A percentile compares a stretch with the other conserved stretches of the same genome.
These are phyloP conservation scores for Delichon dasypus DNA, from an alignment of 2,797 vertebrate species.

Conservation along the genomic window DNA sequence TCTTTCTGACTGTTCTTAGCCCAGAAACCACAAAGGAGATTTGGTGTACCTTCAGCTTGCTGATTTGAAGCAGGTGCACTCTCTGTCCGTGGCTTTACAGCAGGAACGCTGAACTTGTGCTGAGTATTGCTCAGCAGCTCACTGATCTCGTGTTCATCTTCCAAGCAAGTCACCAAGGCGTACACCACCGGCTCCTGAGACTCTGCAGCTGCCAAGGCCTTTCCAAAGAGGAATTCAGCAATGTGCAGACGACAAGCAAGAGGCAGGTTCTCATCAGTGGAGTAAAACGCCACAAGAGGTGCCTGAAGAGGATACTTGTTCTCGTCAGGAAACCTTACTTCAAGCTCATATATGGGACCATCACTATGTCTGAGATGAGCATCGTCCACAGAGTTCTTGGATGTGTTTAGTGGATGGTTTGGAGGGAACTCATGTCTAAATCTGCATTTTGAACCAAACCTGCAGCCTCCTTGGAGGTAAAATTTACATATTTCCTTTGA, in stretches of 20 bases:
- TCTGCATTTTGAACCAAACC: conserved; percentile 88
- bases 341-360: conserved; percentile 86
- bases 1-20: not conserved
- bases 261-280: conserved; percentile 84
- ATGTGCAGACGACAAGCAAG: conserved; percentile 86
- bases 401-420: conserved; percentile 56
- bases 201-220: conserved; percentile 84
- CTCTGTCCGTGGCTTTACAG: conserved; percentile 65
- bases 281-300: conserved; percentile 91
- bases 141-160: conserved; percentile 84
- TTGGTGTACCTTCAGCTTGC: conserved; percentile 69
- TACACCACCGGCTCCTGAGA: conserved; percentile 87
- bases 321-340: conserved; percentile 88
- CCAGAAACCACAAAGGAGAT: not conserved
- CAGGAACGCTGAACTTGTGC: conserved; percentile 89
- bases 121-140: conserved; percentile 80
- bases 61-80: conserved; percentile 6
- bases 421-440: conserved; percentile 85
- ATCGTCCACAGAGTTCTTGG: conserved; percentile 62
- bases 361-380: conserved; percentile 81
- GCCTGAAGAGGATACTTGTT: conserved; percentile 92
- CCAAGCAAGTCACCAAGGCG: conserved; percentile 86
- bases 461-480: conserved; percentile 88
- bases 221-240: conserved; percentile 88
- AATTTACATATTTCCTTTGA: conserved; percentile 84